Evolutionary conservation across 2,797 vertebrate species (phyloP).

Genomic region (Cossypha polioptera): DNA sequence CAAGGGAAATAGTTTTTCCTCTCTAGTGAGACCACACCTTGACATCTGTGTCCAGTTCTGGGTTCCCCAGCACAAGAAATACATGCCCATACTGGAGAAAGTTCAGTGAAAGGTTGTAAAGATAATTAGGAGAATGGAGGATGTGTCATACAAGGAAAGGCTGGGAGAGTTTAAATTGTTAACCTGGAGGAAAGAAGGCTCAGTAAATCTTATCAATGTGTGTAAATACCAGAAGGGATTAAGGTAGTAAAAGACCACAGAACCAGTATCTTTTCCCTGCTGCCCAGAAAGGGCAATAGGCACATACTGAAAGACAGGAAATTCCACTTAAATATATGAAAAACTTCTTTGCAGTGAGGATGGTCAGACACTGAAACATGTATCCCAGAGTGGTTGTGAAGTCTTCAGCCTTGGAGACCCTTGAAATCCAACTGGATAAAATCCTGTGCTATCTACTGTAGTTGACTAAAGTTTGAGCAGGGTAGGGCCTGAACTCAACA

Average conservation of each 20-base stretch:
- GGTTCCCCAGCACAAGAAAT: not conserved
- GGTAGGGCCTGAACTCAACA: not conserved
- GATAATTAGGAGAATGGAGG: not conserved
- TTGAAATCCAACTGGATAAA: not conserved
- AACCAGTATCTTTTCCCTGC: not conserved
- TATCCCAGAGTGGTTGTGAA: not conserved
- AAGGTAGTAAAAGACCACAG: not conserved
- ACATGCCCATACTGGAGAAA: accelerated
- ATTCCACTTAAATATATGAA: not conserved
- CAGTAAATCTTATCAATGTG: not conserved
- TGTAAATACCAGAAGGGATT: not conserved
- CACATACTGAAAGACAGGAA: not conserved
- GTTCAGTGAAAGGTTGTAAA: not conserved
- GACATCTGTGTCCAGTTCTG: not conserved
- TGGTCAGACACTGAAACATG: not conserved
- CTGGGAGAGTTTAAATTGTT: not conserved
- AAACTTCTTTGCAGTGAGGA: not conserved
- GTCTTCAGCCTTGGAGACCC: not conserved
- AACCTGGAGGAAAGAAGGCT: not conserved
- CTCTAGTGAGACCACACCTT: not conserved
- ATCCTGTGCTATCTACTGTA: not conserved
- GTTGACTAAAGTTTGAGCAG: not conserved
- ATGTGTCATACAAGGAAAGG: not conserved
- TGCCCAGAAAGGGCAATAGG: not conserved
- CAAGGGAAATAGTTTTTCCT: not conserved